Percentiles rank a stretch among this genome's conserved stretches.
Evolutionary conservation across 30 jellyfish, hydroid and myxozoan species (phyloP).

Genomic region (Mastigias papua): DNA sequence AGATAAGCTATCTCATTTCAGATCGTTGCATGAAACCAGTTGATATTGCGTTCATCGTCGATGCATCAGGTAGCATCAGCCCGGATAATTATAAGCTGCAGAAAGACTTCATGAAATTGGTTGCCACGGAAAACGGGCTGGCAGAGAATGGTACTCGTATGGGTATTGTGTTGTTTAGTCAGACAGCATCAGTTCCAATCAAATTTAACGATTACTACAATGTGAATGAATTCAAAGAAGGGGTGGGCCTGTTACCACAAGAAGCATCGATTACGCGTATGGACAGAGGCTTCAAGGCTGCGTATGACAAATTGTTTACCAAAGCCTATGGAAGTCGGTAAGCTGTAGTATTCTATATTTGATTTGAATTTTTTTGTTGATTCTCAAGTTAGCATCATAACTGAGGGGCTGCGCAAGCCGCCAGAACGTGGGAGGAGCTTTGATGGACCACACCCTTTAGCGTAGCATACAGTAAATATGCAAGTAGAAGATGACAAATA

Average conservation of each 20-base stretch:
- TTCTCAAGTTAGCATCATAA: no score
- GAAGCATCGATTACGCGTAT: slow-evolving; percentile 67
- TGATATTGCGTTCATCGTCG: slow-evolving; percentile 74
- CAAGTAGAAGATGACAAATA: no score
- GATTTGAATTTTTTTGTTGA: not conserved
- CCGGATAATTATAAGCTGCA: slow-evolving; percentile 63
- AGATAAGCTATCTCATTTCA: no score
- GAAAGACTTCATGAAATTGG: slow-evolving; percentile 57
- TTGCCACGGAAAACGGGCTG: slow-evolving; percentile 29
- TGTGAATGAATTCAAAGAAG: slow-evolving; percentile 57
- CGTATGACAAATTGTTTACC: slow-evolving; percentile 66
- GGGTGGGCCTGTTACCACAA: slow-evolving; percentile 53
- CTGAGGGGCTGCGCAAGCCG: no score
- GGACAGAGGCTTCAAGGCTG: slow-evolving; percentile 65
- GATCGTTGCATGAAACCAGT: slow-evolving; percentile 46
- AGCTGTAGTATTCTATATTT: not conserved
- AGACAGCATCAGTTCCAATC: slow-evolving; percentile 57
- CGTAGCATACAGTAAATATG: no score
- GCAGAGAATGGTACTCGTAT: slow-evolving; percentile 54
- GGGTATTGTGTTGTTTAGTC: slow-evolving; percentile 68
- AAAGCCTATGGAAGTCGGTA: slow-evolving; percentile 72
- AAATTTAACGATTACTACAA: slow-evolving; percentile 58
- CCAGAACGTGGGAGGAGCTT: no score
- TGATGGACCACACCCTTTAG: no score
- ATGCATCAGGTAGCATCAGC: slow-evolving; percentile 69